phyloP scores from a whole-genome alignment of 2,888 invertebrate species.

The Eupithecia exiguata region DNA sequence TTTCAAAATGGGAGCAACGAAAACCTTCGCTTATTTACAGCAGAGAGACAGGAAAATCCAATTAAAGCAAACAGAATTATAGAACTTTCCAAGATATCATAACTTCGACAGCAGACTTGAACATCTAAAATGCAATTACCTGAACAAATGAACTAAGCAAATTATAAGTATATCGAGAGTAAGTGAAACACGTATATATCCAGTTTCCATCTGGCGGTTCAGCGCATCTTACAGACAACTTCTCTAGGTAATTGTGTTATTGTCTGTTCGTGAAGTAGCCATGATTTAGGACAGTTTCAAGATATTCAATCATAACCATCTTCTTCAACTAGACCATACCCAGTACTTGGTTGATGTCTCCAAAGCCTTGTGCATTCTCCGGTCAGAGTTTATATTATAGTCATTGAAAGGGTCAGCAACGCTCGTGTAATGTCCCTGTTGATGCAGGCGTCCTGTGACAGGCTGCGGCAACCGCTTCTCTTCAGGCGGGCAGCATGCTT shows the following conservation, averaged over 20 bases:
- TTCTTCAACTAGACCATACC: no score
- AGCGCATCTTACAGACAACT: constrained; percentile 38
- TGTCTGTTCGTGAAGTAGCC: constrained; percentile 36
- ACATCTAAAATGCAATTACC: constrained; percentile 32
- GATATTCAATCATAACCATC: not conserved
- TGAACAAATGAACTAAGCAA: constrained; percentile 31
- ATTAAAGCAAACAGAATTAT: constrained; percentile 11
- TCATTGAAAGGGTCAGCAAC: no score
- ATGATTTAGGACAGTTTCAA: constrained; percentile 18
- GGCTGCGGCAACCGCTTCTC: no score
- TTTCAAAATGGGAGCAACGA: not conserved
- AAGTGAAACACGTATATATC: constrained; percentile 45
- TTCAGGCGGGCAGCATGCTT: no score
- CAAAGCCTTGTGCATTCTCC: no score
- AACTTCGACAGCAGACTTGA: constrained; percentile 28
- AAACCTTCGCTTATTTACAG: not conserved
- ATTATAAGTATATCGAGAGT: constrained; percentile 35
- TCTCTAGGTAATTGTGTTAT: constrained; percentile 43
- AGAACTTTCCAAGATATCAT: constrained; percentile 19
- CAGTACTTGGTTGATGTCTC: no score
- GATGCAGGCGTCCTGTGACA: no score
- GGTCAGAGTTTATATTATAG: no score
- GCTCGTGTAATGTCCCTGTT: no score
- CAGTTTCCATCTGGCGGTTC: constrained; percentile 40
- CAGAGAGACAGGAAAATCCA: not conserved